Conservation (phyloP, 1,140 invertebrate genomes). For the Drosophila orosa region DNA sequence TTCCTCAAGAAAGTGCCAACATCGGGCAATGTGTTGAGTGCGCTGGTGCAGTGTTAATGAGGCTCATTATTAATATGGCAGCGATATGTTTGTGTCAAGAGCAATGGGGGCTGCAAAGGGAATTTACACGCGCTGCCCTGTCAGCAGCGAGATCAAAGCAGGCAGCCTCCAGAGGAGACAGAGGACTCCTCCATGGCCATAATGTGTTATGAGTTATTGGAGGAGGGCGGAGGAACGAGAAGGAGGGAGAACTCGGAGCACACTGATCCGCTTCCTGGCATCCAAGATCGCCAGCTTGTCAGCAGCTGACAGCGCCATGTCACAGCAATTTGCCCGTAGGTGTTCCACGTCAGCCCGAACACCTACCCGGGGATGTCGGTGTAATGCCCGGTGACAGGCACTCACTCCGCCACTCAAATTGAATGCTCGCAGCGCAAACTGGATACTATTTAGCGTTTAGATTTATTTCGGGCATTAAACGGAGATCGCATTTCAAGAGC, state of each 20-base stretch:
- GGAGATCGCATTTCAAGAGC: conserved; percentile 70
- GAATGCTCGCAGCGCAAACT: conserved; percentile 60
- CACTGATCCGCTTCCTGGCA: conserved; percentile 72
- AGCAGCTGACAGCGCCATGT: conserved; percentile 81
- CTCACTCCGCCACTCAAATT: conserved; percentile 52
- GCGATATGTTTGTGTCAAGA: conserved; percentile 76
- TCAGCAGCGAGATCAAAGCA: conserved; percentile 72
- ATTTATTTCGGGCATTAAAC: conserved; percentile 81
- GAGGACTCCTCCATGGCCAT: conserved; percentile 53
- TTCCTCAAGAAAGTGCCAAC: conserved; percentile 32
- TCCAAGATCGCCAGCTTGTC: conserved; percentile 61
- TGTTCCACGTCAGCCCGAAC: conserved; percentile 43
- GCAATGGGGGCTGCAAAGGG: conserved; percentile 57
- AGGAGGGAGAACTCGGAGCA: conserved; percentile 26
- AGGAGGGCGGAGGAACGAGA: conserved; percentile 1
- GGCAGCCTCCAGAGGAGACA: conserved; percentile 22
- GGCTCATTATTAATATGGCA: conserved; percentile 80
- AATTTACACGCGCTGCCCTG: conserved; percentile 65
- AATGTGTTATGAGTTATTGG: conserved; percentile 81
- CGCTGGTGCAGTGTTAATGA: conserved; percentile 72
- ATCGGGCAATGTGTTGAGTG: conserved; percentile 66
- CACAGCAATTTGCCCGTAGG: conserved; percentile 79
- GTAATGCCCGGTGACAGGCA: conserved; percentile 62
- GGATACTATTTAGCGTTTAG: conserved; percentile 72
- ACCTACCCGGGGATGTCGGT: conserved; percentile 51